Percentiles rank a stretch among this genome's conserved stretches.
phyloP scores from a whole-genome alignment of 2,797 vertebrate species.

The Brachyalestes nurse region DNA sequence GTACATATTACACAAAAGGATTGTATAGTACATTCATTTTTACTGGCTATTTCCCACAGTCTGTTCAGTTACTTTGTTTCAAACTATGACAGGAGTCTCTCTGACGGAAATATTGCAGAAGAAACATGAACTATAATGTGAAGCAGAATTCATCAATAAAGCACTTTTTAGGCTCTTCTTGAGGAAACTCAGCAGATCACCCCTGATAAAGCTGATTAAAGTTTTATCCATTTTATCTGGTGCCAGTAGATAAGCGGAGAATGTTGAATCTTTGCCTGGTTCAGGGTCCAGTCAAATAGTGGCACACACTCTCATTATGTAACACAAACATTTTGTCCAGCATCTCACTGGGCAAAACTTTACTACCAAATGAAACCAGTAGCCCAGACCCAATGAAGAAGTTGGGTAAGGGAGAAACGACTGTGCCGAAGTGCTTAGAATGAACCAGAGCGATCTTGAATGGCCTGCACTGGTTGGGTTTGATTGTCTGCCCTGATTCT shows the following conservation, averaged over 20 bases:
- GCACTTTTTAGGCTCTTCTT: too few species aligned
- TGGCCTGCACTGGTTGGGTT: neutral
- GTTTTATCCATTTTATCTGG: conserved; percentile 20
- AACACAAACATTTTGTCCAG: conserved; percentile 31
- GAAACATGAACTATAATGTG: too few species aligned
- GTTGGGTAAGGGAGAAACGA: neutral
- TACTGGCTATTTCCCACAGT: too few species aligned
- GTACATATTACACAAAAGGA: too few species aligned
- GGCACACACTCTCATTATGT: conserved; percentile 27
- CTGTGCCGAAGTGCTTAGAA: neutral
- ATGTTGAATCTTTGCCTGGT: conserved; percentile 28
- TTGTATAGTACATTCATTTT: too few species aligned
- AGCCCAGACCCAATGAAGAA: neutral
- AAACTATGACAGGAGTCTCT: too few species aligned
- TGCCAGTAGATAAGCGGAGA: conserved; percentile 35
- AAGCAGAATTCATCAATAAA: too few species aligned
- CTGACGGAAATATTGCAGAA: too few species aligned
- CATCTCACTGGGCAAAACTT: conserved; percentile 3
- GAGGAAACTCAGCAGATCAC: neutral
- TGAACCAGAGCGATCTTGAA: neutral
- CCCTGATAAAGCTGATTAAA: conserved; percentile 26
- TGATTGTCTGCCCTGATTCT: conserved; percentile 8
- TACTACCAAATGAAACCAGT: conserved; percentile 5
- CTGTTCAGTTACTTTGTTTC: too few species aligned
- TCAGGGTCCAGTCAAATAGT: conserved; percentile 63